Base-by-base conservation (phyloP, 2,113 vertebrate genomes). In the Australoheros scitulus region DNA sequence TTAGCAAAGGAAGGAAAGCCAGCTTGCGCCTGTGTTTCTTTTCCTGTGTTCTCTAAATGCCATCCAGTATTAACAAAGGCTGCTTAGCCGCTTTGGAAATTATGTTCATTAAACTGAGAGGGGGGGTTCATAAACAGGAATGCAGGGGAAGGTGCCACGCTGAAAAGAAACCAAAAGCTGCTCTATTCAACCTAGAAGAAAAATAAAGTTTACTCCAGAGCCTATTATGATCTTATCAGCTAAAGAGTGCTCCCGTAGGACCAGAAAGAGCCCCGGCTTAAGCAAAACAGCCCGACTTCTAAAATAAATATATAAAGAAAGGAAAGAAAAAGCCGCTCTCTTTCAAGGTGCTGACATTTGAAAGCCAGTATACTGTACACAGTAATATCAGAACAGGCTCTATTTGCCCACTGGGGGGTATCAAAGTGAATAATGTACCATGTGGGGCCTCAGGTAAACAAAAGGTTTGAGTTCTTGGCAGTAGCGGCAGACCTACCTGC, bases 161-260 rank as follows among this genome's bases (percentile, higher is more conserved):
- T 85, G 57, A 59, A 87, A 82, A 84, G 56, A 80, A 58, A 80
- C 65, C 7, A 11, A 90, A 86, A 91, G 72, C 58, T 0, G 29
- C 77, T 87, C 65, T 78, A 63, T 86, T 92, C 82, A 88, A 75
- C 78, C 61, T 63, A 55, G 68, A 81, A 80, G 79, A 88, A 65
- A 82, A 90, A 90, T 82, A 76, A 11, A 68, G 58, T 57, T 38
- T 68, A 20, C 24, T 60, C 68, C 41, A 61, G 29, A 76, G 76
- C 52, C 59, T 52, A 76, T 89, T 86, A 83, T 87, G 85, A 89
- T 93, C 76, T 43, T 88, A 92, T 93, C 93, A 72, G 74, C 68
- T 82, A 83, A 76, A 85, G 72, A 84, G 43, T 1, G 11, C 74
- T 91, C 88, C 91, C 89, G 83, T 41, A 59, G 87, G 87, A 91